Evolutionary conservation across 1,140 invertebrate genomes (phyloP).

Genomic region (Harpegnathos saltator): DNA sequence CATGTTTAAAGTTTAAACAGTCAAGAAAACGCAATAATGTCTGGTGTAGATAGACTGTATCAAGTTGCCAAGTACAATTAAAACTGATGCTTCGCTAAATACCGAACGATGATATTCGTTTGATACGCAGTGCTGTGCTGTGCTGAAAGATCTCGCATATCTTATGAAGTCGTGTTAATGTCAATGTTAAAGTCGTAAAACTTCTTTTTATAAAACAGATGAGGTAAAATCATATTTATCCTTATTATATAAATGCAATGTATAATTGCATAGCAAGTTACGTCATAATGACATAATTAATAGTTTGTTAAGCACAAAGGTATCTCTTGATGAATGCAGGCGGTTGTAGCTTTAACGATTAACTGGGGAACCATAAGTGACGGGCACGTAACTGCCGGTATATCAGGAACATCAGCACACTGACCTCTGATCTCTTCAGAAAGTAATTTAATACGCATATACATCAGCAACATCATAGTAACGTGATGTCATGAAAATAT

Average conservation of each 20-base stretch:
- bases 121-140: conserved; percentile 62
- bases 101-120: not conserved
- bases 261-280: not conserved
- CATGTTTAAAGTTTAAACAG: conserved; percentile 41
- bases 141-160: not conserved
- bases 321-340: not conserved
- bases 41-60: conserved; percentile 28
- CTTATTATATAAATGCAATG: not conserved
- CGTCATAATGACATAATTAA: conserved; percentile 12
- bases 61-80: conserved; percentile 33
- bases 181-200: not conserved
- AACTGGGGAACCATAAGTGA: conserved; percentile 16
- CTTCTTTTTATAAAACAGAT: too few species aligned
- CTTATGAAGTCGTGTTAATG: not conserved
- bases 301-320: not conserved
- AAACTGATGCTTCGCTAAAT: conserved; percentile 59
- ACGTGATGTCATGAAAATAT: not conserved
- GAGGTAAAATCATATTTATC: not conserved
- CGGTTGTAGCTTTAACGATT: conserved; percentile 1
- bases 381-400: conserved; percentile 55
- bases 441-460: conserved; percentile 35
- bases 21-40: conserved; percentile 33
- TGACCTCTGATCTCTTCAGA: conserved; percentile 53
- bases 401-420: conserved; percentile 53
- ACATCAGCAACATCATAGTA: not conserved